These are phyloP conservation scores for Drosophila pruinosa DNA, from an alignment of 1,140 invertebrate genomes.

Conservation along the genomic window DNA sequence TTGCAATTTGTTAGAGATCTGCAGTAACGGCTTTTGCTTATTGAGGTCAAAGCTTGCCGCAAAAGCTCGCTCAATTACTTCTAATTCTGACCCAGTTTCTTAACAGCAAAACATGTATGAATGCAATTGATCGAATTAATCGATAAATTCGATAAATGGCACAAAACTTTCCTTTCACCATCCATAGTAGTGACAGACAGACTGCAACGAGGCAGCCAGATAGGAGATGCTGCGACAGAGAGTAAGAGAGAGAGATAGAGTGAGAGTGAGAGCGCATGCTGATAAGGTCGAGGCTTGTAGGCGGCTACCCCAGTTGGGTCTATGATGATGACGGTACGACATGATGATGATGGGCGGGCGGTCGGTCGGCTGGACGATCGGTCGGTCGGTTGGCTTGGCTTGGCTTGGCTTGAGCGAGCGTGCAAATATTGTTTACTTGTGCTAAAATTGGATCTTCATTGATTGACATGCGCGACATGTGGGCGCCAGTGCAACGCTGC, in stretches of 20 bases:
- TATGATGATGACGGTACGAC: not conserved
- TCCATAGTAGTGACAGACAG: not conserved
- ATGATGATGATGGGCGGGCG: constrained; percentile 10
- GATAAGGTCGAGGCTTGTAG: not conserved
- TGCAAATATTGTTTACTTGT: constrained; percentile 77
- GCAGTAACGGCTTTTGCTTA: not conserved
- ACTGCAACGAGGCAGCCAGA: not conserved
- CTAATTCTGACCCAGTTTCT: constrained; percentile 5
- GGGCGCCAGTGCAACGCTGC: constrained; percentile 58
- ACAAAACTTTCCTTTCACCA: not conserved
- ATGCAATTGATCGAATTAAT: not conserved
- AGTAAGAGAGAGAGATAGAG: not conserved
- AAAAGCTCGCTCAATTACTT: not conserved
- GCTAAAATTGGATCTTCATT: constrained; percentile 80
- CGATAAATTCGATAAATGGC: not conserved
- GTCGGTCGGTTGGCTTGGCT: not conserved
- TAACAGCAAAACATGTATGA: no score
- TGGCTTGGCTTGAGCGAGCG: constrained; percentile 35
- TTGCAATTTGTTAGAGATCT: not conserved
- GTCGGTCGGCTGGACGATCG: constrained; percentile 8
- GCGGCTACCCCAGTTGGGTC: not conserved
- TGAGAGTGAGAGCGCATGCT: not conserved
- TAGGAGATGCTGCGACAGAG: not conserved
- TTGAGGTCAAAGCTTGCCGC: not conserved
- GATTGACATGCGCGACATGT: constrained; percentile 68